Evolutionary conservation across 1,140 invertebrate species (phyloP).

Genomic region (Ephestia elutella): DNA sequence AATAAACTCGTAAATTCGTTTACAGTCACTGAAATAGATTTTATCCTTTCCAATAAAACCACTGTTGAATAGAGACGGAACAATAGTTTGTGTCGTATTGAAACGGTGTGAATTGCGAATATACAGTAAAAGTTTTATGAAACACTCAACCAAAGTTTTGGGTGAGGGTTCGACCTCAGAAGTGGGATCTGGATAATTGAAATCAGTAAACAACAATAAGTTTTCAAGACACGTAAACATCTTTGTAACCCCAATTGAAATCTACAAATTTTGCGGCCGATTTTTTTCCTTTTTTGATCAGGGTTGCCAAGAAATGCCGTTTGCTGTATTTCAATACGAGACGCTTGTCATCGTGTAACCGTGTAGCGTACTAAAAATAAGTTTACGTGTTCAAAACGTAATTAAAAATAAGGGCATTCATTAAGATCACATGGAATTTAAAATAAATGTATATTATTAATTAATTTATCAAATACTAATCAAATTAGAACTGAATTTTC

Average conservation of each 20-base stretch:
- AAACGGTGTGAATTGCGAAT: constrained; percentile 6
- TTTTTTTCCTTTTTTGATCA: constrained; percentile 19
- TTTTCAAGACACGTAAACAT: constrained; percentile 17
- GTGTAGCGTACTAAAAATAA: too few species aligned
- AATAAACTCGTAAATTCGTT: too few species aligned
- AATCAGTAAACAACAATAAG: constrained; percentile 19
- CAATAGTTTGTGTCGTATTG: not conserved
- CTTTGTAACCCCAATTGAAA: constrained; percentile 12
- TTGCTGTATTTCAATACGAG: too few species aligned
- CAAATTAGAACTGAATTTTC: too few species aligned
- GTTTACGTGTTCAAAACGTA: too few species aligned
- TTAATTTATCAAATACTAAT: too few species aligned
- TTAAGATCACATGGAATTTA: too few species aligned
- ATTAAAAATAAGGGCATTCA: too few species aligned
- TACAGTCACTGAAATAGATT: not conserved
- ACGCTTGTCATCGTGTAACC: too few species aligned
- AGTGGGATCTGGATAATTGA: constrained; percentile 18
- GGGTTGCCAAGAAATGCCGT: too few species aligned
- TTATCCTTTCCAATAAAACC: not conserved
- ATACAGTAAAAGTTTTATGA: constrained; percentile 11
- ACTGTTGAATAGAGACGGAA: not conserved
- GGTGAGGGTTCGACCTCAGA: constrained; percentile 12
- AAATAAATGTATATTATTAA: too few species aligned
- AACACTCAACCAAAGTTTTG: constrained; percentile 6
- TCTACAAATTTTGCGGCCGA: constrained; percentile 13